phyloP scores from a whole-genome alignment of 2,113 vertebrate species.

The Atherinomorus stipes region DNA sequence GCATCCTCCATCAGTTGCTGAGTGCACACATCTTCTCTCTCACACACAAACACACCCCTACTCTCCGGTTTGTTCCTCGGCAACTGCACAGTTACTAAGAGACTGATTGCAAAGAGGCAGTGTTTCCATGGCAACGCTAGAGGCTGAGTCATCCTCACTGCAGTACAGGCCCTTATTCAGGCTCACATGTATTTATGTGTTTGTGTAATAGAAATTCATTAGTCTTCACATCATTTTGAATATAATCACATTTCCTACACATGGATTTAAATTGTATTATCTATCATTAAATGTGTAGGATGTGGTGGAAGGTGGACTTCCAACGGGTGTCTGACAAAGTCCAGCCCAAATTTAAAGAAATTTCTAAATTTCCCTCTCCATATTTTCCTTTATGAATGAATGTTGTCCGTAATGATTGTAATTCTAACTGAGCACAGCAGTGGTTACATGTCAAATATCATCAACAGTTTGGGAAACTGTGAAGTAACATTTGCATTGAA shows the following conservation, averaged over 20 bases:
- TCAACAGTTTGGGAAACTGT: too few species aligned
- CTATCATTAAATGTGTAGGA: too few species aligned
- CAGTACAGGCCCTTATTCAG: conserved; percentile 47
- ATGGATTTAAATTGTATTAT: neutral
- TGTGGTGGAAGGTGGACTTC: neutral
- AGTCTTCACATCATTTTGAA: neutral
- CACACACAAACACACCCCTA: conserved; percentile 29
- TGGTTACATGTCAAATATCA: accelerated
- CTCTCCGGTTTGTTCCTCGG: conserved; percentile 46
- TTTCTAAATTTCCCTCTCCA: too few species aligned
- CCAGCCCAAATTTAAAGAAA: neutral
- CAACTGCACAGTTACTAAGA: conserved; percentile 76
- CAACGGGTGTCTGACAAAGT: neutral
- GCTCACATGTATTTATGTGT: conserved; percentile 23
- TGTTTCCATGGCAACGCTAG: conserved; percentile 73
- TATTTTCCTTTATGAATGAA: too few species aligned
- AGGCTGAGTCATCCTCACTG: conserved; percentile 76
- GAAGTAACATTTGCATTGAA: too few species aligned
- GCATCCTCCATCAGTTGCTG: conserved; percentile 14
- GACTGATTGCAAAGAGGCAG: conserved; percentile 76
- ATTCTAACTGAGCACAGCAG: neutral
- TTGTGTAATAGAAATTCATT: conserved; percentile 31
- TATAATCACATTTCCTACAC: neutral
- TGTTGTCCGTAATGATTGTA: neutral
- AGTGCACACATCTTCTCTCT: conserved; percentile 16